Base-by-base conservation (phyloP, 2,113 vertebrate species). In the Clarias batrachus region DNA sequence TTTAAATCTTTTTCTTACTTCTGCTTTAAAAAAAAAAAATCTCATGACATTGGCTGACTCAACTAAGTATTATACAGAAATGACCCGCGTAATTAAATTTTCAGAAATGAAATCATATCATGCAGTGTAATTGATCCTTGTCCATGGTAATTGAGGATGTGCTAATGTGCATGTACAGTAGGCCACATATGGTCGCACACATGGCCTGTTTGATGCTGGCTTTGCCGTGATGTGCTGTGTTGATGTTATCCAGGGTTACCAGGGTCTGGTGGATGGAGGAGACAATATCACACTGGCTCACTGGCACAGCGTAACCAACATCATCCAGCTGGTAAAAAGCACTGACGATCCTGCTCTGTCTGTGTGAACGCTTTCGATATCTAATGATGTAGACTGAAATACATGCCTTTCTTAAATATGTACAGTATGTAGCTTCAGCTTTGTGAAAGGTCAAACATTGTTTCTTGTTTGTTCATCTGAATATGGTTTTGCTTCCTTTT, bases 271-370 rank as follows among this genome's bases (percentile, higher is more conserved):
- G 89, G 97, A 97, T 68, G 98, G 98, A 3, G 97, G 96, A 0
- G 97, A 98, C 86, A 96, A 97, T 93, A 98, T 99, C 90, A 97
- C 96, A 89, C 94, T 95, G 41, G 97, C 98, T 59, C 92, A 95
- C 90, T 99, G 98, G 97, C 96, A 98, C 62, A 99, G 97, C 0
- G 97, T 99, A 87, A 97, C 97, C 89, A 97, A 99, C 94, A 98
- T 99, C 93, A 99, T 99, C 92, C 97, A 99, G 87, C 94, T 96
- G 96, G 98, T 99, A 90, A 95, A 96, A 74, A 79, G 11, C 54
- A 79, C 17, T 81, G 0, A 63, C 48, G 33, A 13, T 23, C 11
- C 21, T 41, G 57, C 23, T 68, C 25, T 57, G 14, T 77, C 14
- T 77, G 13, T 56, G 52, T 25, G 37, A 48, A 41, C 9, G 3